These are phyloP conservation scores for Gracilinanus agilis DNA, from an alignment of 2,113 vertebrate species.

Conservation along the genomic window DNA sequence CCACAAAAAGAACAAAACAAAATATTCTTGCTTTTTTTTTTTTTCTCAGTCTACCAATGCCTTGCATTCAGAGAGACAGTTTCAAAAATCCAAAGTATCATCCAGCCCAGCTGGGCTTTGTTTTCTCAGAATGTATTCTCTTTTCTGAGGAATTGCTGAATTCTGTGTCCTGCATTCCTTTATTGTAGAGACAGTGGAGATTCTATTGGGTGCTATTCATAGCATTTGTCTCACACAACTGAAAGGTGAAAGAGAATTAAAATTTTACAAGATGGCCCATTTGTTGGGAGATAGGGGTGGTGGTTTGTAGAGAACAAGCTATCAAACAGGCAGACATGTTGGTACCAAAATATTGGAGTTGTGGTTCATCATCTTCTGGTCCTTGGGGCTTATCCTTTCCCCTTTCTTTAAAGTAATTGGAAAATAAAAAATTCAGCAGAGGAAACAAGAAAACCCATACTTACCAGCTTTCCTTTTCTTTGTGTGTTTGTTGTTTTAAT, in stretches of 20 bases:
- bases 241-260: background rate
- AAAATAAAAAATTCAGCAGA: background rate
- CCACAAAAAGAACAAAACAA: background rate
- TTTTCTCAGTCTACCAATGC: background rate
- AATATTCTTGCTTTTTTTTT: background rate
- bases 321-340: background rate
- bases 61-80: conserved; percentile 36
- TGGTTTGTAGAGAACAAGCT: background rate
- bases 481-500: conserved; percentile 60
- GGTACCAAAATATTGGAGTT: no score
- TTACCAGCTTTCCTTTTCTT: conserved; percentile 33
- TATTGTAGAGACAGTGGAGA: conserved; percentile 21
- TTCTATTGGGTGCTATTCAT: background rate
- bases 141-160: background rate
- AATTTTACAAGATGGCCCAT: background rate
- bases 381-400: background rate
- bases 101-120: conserved; percentile 13
- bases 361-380: background rate
- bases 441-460: background rate
- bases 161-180: background rate
- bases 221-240: background rate
- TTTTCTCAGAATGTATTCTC: background rate
- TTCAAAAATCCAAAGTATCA: conserved; percentile 40
- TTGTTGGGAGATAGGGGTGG: background rate
- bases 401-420: background rate